Base-by-base conservation (phyloP, 2,888 invertebrate species). In the Drosophila demipolita region DNA sequence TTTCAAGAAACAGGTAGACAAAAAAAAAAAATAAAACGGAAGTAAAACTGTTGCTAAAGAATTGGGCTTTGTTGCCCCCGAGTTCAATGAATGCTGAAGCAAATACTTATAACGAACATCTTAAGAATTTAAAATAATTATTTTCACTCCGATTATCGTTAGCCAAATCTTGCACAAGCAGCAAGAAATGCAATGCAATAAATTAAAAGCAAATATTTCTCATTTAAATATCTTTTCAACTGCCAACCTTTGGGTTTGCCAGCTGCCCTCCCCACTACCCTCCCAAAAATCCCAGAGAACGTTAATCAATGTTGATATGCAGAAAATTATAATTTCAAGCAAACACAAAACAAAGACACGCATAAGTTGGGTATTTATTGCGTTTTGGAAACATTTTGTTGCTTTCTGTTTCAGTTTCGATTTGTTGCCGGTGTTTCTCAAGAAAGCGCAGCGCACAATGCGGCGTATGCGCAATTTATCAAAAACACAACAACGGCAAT, bases 401-500 rank as follows among this genome's bases (percentile, higher is more conserved):
- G 52, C 20, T 60, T 45, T 53, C 38, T 73, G 20, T 50, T 59
- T 38, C 42, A 55, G 45, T 45, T 45, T 23, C 45, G 2, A 23
- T 45, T 45, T 23, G 45, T 8, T 23, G 8, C 2, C 29, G 48
- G 57, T 49, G 57, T 49, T 64, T 48, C 23, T 53, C 53, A 65
- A 59, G 67, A 62, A 68, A 78, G 66, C 74, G 48, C 50, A 9
- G 61, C 57, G 72, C 29, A 62, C 71, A 73, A 57, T 62, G 78
- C 62, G 72, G 75, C 83, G 81, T 85, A 82, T 85, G 63, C 82
- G 85, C 83, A 83, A 87, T 88, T 87, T 87, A 89, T 88, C 87
- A 88, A 82, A 88, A 82, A 73, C 87, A 83, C 79, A 83, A 88
- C 85, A 88, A 80, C 62, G 87, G 89, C 87, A 88, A 88, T 88